A percentile compares a stretch with the other conserved stretches of the same genome.
Conservation (phyloP, 2,113 vertebrate species). For the Catharus minimus region DNA sequence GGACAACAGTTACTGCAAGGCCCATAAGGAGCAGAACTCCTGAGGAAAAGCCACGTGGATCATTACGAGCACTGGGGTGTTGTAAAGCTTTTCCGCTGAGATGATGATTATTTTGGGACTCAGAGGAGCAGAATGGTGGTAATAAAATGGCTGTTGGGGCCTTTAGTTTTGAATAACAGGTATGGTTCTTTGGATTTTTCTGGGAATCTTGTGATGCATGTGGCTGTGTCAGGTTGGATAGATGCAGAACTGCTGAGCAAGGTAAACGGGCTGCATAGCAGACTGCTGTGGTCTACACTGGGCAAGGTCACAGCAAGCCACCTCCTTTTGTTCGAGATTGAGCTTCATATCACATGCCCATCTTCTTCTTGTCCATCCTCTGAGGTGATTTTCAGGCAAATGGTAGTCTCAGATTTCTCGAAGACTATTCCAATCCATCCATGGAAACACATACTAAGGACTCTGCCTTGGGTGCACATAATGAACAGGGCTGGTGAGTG, state of each 20-base stretch:
- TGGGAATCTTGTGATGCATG: accelerated
- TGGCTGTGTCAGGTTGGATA: accelerated
- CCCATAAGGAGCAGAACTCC: neutral
- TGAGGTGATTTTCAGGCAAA: neutral
- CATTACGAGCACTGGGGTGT: too few relatives aligned
- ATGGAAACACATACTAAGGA: neutral
- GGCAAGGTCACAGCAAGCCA: neutral
- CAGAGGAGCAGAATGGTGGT: neutral
- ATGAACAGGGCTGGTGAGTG: neutral
- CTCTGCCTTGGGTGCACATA: neutral
- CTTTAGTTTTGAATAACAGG: neutral
- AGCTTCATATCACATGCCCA: neutral
- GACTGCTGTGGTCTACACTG: neutral
- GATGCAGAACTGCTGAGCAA: neutral
- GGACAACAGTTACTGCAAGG: neutral
- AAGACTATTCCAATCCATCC: neutral
- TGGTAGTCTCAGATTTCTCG: neutral
- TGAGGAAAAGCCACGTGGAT: neutral
- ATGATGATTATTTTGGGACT: neutral
- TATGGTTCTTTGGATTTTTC: neutral
- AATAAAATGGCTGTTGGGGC: neutral
- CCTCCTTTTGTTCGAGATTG: neutral
- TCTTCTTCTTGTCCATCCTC: neutral
- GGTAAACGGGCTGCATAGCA: neutral
- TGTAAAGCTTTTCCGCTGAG: neutral